These are phyloP conservation scores for Cavia aperea DNA, from an alignment of 2,113 vertebrate species.

Conservation along the genomic window DNA sequence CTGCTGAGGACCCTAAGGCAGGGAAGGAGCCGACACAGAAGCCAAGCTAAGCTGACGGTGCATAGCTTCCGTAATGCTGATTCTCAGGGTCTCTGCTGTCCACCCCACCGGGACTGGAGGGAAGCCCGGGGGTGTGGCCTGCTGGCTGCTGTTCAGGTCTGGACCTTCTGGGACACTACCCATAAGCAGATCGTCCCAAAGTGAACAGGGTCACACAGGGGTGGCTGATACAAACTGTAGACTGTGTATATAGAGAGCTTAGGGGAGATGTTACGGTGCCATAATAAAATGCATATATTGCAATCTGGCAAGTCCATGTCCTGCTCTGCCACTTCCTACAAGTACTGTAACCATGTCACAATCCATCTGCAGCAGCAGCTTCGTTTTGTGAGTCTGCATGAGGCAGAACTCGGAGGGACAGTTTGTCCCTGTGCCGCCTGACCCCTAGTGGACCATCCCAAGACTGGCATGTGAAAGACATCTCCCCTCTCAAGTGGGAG, in stretches of 20 bases:
- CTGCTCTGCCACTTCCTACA: not conserved
- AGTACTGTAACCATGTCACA: rapidly evolving
- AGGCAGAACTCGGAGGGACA: not conserved
- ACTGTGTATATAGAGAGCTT: not conserved
- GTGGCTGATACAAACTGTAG: not conserved
- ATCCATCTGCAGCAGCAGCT: not conserved
- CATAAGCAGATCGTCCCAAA: not conserved
- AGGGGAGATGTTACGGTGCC: not conserved
- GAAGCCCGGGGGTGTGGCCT: not conserved
- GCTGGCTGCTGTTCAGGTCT: not conserved
- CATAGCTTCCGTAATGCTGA: not conserved
- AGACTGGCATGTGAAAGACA: not conserved
- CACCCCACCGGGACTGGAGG: not conserved
- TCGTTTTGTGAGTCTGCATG: rapidly evolving
- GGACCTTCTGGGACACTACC: not conserved
- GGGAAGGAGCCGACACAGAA: not conserved
- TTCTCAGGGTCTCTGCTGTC: constrained; percentile 55
- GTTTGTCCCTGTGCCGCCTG: not conserved
- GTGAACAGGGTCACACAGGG: not conserved
- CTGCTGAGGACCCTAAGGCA: constrained; percentile 50
- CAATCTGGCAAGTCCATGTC: not conserved
- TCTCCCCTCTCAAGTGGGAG: rapidly evolving
- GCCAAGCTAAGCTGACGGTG: not conserved
- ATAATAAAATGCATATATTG: constrained; percentile 35
- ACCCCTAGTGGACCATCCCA: too few species aligned